Base-by-base conservation (phyloP, 2,888 invertebrate species). In the Stegophylla sp. region DNA sequence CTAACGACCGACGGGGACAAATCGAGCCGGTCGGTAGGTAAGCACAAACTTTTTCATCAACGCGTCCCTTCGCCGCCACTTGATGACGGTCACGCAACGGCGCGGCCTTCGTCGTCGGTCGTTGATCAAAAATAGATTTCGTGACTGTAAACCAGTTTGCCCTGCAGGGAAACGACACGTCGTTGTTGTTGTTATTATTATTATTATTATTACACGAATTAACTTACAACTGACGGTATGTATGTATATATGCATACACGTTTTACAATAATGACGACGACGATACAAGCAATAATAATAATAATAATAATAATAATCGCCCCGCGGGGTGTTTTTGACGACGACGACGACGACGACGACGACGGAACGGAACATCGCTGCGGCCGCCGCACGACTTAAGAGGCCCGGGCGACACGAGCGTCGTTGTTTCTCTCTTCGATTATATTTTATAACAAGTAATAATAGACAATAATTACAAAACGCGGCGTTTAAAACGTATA, bases 71-170 rank as follows among this genome's bases (percentile, higher is more conserved):
- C 63, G 51, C 17, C 1, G 45, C 17, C 1, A 26, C 7, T 34
- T 9, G 64, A 13, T 3, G 41, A 41, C 53, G 26, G 20, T 51
- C 51, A 53, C 67, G 51, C n/a, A 48, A 23, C 23, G 20, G n/a
- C 13, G 45, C 20, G 69, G 43, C 64, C 34, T 34, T 34, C n/a
- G 15, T 12, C 3, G 28, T 7, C 23, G 41, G 17, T 43, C 26
- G 63, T 64, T 53, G 75, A 76, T 76, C 75, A 66, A 26, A 76
- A 76, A 76, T 76, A 66, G 53, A 76, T 76, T 76, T 76, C 75
- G 75, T 76, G 75, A 76, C 75, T 64, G 75, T 51, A 76, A 76
- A 76, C 75, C 75, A 64, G 75, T 76, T 76, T 53, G 75, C 64
- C 51, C 53, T 53, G 64, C 64, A 43, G 64, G 64, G 43, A 34